A percentile compares a stretch with the other conserved stretches of the same genome.
phyloP scores from a whole-genome alignment of 1,140 invertebrate species.

The Phortica variegata region DNA sequence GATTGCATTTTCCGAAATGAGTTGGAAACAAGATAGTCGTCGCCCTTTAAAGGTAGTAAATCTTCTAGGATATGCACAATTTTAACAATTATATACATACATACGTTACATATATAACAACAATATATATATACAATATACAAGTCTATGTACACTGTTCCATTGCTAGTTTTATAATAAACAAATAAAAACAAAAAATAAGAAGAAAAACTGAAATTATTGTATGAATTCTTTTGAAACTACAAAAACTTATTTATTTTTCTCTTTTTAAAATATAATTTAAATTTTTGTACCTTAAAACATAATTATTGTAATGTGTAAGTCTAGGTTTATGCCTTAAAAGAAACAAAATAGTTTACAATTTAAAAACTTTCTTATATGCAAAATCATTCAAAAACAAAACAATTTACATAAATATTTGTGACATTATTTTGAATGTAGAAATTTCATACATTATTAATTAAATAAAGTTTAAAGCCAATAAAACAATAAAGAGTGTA shows the following conservation, averaged over 20 bases:
- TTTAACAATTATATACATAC: no score
- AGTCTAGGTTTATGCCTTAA: slow-evolving; percentile 29
- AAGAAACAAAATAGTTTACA: slow-evolving; percentile 24
- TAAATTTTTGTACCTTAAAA: slow-evolving; percentile 37
- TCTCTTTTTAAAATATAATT: slow-evolving; percentile 30
- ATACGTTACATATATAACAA: slow-evolving; percentile 17
- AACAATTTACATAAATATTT: no score
- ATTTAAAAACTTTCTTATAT: no score
- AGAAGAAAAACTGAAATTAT: slow-evolving; percentile 15
- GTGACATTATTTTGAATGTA: no score
- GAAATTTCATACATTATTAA: no score
- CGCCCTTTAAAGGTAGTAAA: no score
- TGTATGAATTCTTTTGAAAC: slow-evolving; percentile 16
- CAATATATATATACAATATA: neutral
- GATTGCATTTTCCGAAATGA: slow-evolving; percentile 19
- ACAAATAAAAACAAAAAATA: neutral
- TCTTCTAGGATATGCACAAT: slow-evolving; percentile 16
- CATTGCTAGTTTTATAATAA: slow-evolving; percentile 33
- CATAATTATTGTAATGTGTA: slow-evolving; percentile 15
- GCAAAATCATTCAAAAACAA: no score
- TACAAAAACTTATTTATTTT: no score
- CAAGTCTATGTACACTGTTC: slow-evolving; percentile 27
- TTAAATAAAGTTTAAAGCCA: no score
- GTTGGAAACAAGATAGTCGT: no score
- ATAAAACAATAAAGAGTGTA: no score